phyloP scores from a whole-genome alignment of 1,140 invertebrate genomes.

The Drosophila kanapiae region DNA sequence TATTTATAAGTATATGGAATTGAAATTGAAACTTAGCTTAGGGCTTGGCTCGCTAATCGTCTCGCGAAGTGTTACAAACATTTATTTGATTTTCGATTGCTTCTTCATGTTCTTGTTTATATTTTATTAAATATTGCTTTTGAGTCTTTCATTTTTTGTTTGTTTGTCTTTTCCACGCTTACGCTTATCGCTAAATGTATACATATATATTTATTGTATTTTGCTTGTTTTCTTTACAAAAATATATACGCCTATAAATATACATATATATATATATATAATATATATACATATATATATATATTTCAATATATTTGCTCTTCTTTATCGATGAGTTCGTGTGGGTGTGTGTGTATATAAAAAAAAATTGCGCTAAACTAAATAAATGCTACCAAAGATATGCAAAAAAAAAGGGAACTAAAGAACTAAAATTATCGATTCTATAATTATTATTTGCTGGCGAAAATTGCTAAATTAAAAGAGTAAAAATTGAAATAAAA shows the following conservation, averaged over 20 bases:
- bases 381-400: constrained; percentile 78
- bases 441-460: constrained; percentile 55
- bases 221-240: constrained; percentile 46
- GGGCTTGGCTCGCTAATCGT: constrained; percentile 43
- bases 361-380: constrained; percentile 80
- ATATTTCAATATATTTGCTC: constrained; percentile 49
- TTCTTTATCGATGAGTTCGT: constrained; percentile 45
- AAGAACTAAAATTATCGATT: constrained; percentile 31
- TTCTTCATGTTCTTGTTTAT: constrained; percentile 16
- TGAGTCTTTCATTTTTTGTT: constrained; percentile 77
- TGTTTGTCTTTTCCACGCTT: constrained; percentile 52
- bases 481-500: constrained; percentile 59
- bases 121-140: constrained; percentile 74
- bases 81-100: constrained; percentile 49
- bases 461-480: constrained; percentile 65
- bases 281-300: constrained; percentile 27
- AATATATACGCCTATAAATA: constrained; percentile 41
- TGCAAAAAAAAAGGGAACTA: constrained; percentile 55
- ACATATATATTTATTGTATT: constrained; percentile 35
- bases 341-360: constrained; percentile 36
- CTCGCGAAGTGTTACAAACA: constrained; percentile 43
- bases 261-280: constrained; percentile 3
- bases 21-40: constrained; percentile 51
- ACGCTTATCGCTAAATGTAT: constrained; percentile 33
- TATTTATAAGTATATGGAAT: constrained; percentile 55